Conservation (phyloP, 2,113 vertebrate genomes). For the Xenus cinereus region DNA sequence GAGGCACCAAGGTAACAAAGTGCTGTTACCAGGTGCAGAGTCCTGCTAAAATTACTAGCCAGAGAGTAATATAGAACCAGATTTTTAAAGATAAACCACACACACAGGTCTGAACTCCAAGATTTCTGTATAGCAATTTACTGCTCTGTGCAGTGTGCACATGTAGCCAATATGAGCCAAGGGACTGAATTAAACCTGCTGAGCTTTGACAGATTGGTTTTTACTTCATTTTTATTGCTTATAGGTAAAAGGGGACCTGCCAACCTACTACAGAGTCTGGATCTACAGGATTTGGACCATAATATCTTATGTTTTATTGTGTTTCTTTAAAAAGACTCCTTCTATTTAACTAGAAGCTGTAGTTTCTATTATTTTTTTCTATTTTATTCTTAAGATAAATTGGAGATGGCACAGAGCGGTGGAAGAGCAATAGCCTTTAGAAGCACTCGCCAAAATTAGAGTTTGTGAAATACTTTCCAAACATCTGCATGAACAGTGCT, state of each 20-base stretch:
- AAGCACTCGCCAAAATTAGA: conserved; percentile 21
- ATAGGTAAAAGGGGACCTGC: not conserved
- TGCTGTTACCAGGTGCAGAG: not conserved
- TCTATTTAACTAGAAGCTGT: not conserved
- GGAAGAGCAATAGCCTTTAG: conserved; percentile 37
- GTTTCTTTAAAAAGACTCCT: not conserved
- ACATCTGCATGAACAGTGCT: conserved; percentile 45
- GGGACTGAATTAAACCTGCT: not conserved
- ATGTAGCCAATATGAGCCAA: not conserved
- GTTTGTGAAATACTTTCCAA: conserved; percentile 20
- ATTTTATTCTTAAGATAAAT: not conserved
- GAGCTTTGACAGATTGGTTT: not conserved
- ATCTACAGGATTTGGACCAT: not conserved
- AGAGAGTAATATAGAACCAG: not conserved
- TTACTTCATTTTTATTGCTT: not conserved
- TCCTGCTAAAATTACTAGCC: not conserved
- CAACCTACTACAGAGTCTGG: not conserved
- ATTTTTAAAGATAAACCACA: not conserved
- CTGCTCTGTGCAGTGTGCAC: not conserved
- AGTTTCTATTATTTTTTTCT: not conserved
- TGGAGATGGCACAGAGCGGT: not conserved
- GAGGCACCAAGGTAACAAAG: not conserved
- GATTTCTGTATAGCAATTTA: not conserved
- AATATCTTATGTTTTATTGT: not conserved
- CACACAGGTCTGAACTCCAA: not conserved